Base-by-base conservation (phyloP, 2,113 vertebrate species). In the Daphoenositta chrysoptera region DNA sequence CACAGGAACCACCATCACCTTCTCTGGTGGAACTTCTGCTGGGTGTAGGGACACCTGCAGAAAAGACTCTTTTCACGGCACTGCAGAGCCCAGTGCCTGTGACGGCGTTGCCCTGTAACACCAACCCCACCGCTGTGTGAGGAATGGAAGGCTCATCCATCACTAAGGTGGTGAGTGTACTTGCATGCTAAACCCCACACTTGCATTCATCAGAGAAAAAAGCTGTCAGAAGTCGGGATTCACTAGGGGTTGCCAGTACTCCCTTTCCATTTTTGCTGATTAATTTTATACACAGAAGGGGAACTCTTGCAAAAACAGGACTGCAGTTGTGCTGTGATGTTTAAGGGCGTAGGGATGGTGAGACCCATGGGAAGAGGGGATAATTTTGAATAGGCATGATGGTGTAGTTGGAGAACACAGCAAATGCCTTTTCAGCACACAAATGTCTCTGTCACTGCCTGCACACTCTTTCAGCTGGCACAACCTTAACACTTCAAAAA, bases 311-410 rank as follows among this genome's bases (percentile, higher is more conserved):
- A 79, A 68, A 76, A 86, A 22, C 14, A 42, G 37, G 66, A 15
- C 17, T 27, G 31, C 3, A 26, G 4, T 15, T n/a, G 11, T 26
- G 68, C n/a, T 42, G 24, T 40, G 68, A 19, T 0, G 2, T 70
- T 86, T 44, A n/a, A 66, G 19, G 39, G n/a, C 0, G 0, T 5
- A 15, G 53, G 51, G 63, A 26, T 39, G 39, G 45, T 37, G 26
- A 83, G 60, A 48, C 2, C 5, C 27, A 10, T 4, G 23, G 28
- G n/a, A 57, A 33, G 44, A 63, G 31, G 61, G 19, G 47, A 35
- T 21, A 15, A 7, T 24, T n/a, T n/a, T 83, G 13, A 57, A 58
- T 0, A 48, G 71, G 24, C 21, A 33, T 9, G 11, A 22, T 0
- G 6, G 44, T 31, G 17, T 19, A n/a, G 63, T 0, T 72, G 68